Evolutionary conservation across 2,888 invertebrate genomes (phyloP), one percentile per base, ranked within the genome.

Genomic region (Pristionchus entomophagus): DNA sequence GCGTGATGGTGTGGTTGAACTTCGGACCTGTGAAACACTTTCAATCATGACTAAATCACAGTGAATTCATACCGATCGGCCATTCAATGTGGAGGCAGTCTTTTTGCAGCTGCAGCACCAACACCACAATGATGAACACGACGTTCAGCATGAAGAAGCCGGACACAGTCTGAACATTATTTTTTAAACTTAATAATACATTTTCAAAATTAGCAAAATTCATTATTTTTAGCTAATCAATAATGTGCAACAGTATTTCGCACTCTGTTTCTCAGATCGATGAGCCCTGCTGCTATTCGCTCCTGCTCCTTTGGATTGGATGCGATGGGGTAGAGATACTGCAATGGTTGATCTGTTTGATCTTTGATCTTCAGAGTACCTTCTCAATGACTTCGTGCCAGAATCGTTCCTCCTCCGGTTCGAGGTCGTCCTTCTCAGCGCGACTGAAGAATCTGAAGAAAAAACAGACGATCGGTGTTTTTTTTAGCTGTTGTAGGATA

Each of bases 91-190:
- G 97, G 93, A 98, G 95, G 94, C 96, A 96, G 95, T 98, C 97
- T 96, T 98, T 98, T 95, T 98, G 97, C 95, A 98, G 95, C 95
- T 99, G 99, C 94, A 99, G 96, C 94, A 99, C 96, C 95, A 99
- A 97, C 92, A 99, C 97, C 95, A 98, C 97, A 94, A 99, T 96
- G 93, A 99, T 97, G 96, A 99, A 99, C 93, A 99, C 96, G 92
- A 98, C 97, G 95, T 99, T 99, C 95, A 97, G 95, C 98, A 99
- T 99, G 95, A 98, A 97, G 96, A 99, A 98, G 92, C 96, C 97
- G 95, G 98, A 97, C 89, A 97, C 97, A 91, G 91, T 88, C 91
- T 91, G 84, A 41, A 19, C 12, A 35, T 45, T 78, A 26, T 49
- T 49, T 29, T 29, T 49, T 22, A 45, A 45, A 45, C 6, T 45